Evolutionary conservation across 2,113 vertebrate species (phyloP), one percentile per base, ranked within the genome.

Genomic region (Rutilus rutilus): DNA sequence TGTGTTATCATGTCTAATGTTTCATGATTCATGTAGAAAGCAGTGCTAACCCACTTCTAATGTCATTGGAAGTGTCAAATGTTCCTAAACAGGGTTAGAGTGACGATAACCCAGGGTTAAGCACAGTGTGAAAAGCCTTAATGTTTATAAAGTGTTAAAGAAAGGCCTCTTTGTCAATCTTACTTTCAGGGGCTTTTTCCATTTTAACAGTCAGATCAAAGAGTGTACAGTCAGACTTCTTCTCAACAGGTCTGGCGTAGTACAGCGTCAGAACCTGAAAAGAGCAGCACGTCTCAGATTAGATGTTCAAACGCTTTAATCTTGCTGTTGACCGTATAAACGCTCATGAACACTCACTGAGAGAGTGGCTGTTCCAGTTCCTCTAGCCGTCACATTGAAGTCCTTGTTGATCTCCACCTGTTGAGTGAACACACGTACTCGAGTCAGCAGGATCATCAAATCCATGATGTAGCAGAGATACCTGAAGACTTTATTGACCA

Each of bases 201-300:
- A 90, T 39, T 33, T 76, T 36, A 25, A 90, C 78, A n/a, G 30
- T 67, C 5, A 99, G 62, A 39, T 93, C 25, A 0, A 97, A 99
- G 0, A 60, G 94, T 76, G 94, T 92, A 87, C 98, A 99, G 17
- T 92, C 77, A 25, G 62, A 42, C 0, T 92, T 90, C 39, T 80
- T 92, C 0, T 95, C 91, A 0, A 87, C 90, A n/a, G 94, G 89
- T 25, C 92, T 85, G 86, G 95, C 93, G 0, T 96, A 95, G 90
- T 97, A 97, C 71, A 95, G 2, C 0, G 95, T 96, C 87, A 96
- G 92, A 85, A 96, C 90, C 95, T 96, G 86, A 64, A 47, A 89
- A 19, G 76, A 11, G 4, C 25, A 67, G 0, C 67, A 1, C 25
- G 42, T 23, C 19, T 65, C 17, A 64, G 8, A 25, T 69, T 10